Evolutionary conservation across 2,113 vertebrate species (phyloP).

Genomic region (Orientallactaga bullata): DNA sequence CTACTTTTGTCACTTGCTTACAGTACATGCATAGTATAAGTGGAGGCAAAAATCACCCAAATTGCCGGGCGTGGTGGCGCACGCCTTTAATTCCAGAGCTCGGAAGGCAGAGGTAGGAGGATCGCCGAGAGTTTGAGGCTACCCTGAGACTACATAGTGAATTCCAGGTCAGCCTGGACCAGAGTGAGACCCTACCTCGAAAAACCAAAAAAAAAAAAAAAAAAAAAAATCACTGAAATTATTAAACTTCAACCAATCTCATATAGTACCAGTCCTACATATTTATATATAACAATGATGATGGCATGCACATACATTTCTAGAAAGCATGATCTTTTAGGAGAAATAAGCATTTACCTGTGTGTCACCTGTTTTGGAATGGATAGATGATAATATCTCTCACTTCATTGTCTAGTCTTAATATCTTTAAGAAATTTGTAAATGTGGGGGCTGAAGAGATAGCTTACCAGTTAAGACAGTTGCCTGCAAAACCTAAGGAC

Average conservation of each 20-base stretch:
- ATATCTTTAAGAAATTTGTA: constrained; percentile 19
- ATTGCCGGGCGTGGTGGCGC: too few relatives aligned
- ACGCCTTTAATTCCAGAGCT: too few relatives aligned
- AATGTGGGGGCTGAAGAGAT: neutral
- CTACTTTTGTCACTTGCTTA: neutral
- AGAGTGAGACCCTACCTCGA: too few relatives aligned
- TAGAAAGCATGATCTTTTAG: neutral
- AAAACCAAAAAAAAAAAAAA: too few relatives aligned
- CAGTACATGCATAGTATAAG: neutral
- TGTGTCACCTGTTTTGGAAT: neutral
- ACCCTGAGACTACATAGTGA: too few relatives aligned
- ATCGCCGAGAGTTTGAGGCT: too few relatives aligned
- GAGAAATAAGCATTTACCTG: neutral
- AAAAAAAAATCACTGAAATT: neutral
- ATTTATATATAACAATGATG: neutral
- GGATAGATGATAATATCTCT: neutral
- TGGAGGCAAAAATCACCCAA: neutral
- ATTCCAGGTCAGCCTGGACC: too few relatives aligned
- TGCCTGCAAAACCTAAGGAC: too few relatives aligned
- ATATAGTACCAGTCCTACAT: neutral
- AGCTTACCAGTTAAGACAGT: too few relatives aligned
- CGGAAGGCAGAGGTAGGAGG: too few relatives aligned
- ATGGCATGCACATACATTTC: neutral
- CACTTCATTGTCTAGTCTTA: neutral
- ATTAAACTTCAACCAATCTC: neutral